Conservation (phyloP, 1,140 invertebrate species). For the Bombus vancouverensis region DNA sequence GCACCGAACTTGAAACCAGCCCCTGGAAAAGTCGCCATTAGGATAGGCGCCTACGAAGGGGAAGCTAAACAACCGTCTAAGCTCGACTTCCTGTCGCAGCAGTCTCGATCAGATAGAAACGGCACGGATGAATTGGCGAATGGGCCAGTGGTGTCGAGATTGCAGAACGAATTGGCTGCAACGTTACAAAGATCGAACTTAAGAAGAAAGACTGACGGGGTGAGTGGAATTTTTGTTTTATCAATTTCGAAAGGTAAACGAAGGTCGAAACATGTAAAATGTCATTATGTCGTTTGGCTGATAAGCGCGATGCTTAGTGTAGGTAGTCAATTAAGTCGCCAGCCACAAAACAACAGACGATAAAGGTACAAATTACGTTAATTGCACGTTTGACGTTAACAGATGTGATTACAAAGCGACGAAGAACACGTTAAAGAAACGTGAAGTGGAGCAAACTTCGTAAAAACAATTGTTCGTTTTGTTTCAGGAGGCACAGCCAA, state of each 20-base stretch:
- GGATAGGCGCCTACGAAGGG: conserved; percentile 78
- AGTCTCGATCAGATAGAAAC: conserved; percentile 68
- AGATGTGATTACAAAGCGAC: neutral
- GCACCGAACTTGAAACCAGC: conserved; percentile 38
- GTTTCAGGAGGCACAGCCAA: conserved; percentile 56
- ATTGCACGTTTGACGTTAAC: neutral
- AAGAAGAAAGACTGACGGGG: conserved; percentile 86
- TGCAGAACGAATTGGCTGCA: conserved; percentile 88
- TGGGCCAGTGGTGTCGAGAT: conserved; percentile 84
- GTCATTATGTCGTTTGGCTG: neutral
- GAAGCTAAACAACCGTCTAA: conserved; percentile 86
- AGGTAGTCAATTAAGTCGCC: neutral
- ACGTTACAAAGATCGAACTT: conserved; percentile 89
- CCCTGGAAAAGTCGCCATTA: conserved; percentile 77
- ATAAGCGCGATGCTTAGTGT: neutral
- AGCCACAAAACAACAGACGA: neutral
- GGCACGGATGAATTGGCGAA: conserved; percentile 62
- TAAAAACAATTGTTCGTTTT: neutral
- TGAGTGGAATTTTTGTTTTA: conserved; percentile 75
- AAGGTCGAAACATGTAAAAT: neutral
- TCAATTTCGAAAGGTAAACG: neutral
- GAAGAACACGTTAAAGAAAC: neutral
- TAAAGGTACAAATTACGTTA: conserved; percentile 5
- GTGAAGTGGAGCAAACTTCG: no score
- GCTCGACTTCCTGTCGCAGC: conserved; percentile 86